phyloP scores from a whole-genome alignment of 2,797 vertebrate species.

The Monodelphis domestica region DNA sequence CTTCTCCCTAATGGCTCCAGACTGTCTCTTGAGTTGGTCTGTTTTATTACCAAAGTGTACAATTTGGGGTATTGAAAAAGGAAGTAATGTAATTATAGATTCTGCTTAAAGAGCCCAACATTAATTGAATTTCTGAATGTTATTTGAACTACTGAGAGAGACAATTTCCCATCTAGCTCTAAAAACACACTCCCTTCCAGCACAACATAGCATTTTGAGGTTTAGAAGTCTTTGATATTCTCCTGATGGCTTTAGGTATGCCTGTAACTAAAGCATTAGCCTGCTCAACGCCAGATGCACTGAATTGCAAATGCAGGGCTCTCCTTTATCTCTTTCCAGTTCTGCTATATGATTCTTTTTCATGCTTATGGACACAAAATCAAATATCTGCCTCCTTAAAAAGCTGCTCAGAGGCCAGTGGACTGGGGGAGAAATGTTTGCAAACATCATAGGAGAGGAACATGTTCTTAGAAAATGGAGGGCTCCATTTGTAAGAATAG shows the following conservation, averaged over 20 bases:
- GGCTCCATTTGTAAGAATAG: background rate
- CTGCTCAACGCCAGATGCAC: conserved; percentile 10
- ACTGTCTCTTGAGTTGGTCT: conserved; percentile 24
- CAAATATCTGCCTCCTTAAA: conserved; percentile 14
- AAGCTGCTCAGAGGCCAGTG: conserved; percentile 11
- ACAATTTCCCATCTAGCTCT: conserved; percentile 18
- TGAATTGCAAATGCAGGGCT: background rate
- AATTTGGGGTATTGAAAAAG: conserved; percentile 33
- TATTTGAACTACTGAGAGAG: conserved; percentile 45
- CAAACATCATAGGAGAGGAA: background rate
- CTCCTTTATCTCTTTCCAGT: background rate
- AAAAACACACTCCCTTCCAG: conserved; percentile 23
- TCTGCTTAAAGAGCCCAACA: conserved; percentile 49
- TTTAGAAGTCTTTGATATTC: conserved; percentile 36
- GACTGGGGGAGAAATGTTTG: background rate
- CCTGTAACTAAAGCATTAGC: background rate
- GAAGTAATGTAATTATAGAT: conserved; percentile 55
- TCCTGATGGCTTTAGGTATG: conserved; percentile 42
- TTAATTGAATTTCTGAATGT: conserved; percentile 65
- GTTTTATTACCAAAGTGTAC: conserved; percentile 49
- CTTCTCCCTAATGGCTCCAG: conserved; percentile 35
- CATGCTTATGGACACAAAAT: background rate
- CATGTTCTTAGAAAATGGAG: background rate
- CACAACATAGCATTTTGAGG: background rate
- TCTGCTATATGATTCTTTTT: conserved; percentile 21